Conservation (phyloP, 2,797 vertebrate species). For the Sitta carolinensis region DNA sequence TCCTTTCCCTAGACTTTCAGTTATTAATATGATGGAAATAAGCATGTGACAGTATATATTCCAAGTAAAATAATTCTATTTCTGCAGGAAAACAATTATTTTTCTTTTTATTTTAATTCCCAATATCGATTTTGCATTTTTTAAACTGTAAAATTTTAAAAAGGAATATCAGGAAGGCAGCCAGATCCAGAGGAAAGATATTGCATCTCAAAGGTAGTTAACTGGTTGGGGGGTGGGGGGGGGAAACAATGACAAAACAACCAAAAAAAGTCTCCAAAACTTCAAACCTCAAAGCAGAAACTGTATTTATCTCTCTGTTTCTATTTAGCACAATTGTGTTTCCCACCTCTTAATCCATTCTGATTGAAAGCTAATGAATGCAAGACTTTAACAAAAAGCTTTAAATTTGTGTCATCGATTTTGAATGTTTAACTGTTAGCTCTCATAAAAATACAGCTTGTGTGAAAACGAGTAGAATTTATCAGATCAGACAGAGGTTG, state of each 20-base stretch:
- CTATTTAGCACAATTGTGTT: neutral
- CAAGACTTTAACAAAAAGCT: neutral
- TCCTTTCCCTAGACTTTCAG: neutral
- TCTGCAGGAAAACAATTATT: neutral
- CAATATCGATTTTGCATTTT: neutral
- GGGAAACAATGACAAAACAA: rapidly evolving
- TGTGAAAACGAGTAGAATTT: neutral
- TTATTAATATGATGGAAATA: neutral
- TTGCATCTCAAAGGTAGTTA: neutral
- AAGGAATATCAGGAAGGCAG: neutral
- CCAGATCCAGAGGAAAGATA: neutral
- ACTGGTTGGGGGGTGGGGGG: too few relatives aligned
- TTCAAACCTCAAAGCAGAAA: neutral
- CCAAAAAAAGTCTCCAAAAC: neutral
- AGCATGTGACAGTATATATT: neutral
- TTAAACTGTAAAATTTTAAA: neutral
- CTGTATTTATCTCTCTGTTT: neutral
- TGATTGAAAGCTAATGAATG: neutral
- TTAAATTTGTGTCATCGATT: neutral
- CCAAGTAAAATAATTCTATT: neutral
- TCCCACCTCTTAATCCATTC: neutral
- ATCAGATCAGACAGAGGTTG: neutral
- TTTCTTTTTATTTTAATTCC: neutral
- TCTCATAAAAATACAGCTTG: neutral
- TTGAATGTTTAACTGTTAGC: neutral